phyloP scores from a whole-genome alignment of 2,113 vertebrate species.

The Epinephelus lanceolatus region DNA sequence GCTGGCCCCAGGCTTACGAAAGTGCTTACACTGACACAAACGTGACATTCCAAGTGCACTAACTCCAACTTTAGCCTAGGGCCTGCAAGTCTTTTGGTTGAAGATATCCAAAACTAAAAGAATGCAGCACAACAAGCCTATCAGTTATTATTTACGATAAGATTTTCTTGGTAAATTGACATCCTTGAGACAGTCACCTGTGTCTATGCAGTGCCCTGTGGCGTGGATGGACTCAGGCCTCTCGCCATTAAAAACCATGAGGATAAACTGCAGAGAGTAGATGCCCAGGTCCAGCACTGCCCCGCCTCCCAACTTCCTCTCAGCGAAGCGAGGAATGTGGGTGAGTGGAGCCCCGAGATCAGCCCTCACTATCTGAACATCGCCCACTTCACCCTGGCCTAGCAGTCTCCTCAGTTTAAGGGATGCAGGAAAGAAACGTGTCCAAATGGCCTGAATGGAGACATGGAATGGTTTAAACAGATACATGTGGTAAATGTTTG shows the following conservation, averaged over 20 bases:
- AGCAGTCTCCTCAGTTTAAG: conserved; percentile 29
- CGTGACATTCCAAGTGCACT: too few relatives aligned
- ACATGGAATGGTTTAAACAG: not conserved
- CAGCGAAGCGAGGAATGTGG: conserved; percentile 18
- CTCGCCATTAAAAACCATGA: conserved; percentile 40
- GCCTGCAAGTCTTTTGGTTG: too few relatives aligned
- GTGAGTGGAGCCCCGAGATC: conserved; percentile 16
- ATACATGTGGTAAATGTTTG: too few relatives aligned
- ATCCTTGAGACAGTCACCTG: conserved; percentile 40
- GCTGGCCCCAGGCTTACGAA: too few relatives aligned
- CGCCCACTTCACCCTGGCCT: conserved; percentile 15
- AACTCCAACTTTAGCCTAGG: too few relatives aligned
- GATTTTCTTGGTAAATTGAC: not conserved
- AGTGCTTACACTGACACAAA: too few relatives aligned
- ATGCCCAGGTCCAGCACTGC: conserved; percentile 28
- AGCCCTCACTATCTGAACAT: conserved; percentile 38
- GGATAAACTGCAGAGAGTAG: conserved; percentile 28
- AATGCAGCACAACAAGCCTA: too few relatives aligned
- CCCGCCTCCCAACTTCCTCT: conserved; percentile 34
- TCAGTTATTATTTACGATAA: not conserved
- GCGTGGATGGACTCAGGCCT: conserved; percentile 41
- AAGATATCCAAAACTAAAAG: too few relatives aligned
- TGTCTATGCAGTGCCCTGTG: conserved; percentile 30
- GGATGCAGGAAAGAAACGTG: conserved; percentile 23
- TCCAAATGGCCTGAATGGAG: conserved; percentile 26